Evolutionary conservation across 1,140 invertebrate species (phyloP), one percentile per base, ranked within the genome.

Genomic region (Drosophila parvula): DNA sequence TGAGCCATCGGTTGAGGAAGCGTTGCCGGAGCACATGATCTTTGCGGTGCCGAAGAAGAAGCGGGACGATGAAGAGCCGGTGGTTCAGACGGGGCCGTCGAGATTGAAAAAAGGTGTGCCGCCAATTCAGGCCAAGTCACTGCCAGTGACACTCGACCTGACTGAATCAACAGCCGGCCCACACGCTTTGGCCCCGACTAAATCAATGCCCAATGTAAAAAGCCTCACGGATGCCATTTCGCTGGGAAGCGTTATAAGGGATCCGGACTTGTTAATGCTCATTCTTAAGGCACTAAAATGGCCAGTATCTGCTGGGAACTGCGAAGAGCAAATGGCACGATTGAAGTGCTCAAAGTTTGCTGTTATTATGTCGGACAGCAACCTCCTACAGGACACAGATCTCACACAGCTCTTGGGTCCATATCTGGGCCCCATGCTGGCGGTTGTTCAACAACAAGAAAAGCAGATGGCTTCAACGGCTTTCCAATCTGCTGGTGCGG

Each of bases 211-310:
- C 4, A 78, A n/a, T 60, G 67, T 80, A 3, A 83, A 51, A n/a
- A 75, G 56, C 38, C 67, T 91, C 10, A 78, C 90, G 7, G 90
- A 92, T 30, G 60, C 83, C 5, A 82, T 92, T 60, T 77, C 81
- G 14, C 57, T 92, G 22, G 91, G 91, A 6, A 81, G 80, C 47
- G 89, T 91, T 10, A 91, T 92, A 28, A 74, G 88, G 38, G 91
- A 92, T 79, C 68, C 78, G 3, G 89, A 92, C 62, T 61, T 92
- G n/a, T 53, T 92, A 6, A 92, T 81, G 59, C 74, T 92, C 2
- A 92, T 92, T 56, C 59, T 92, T 4, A 91, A 91, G 41, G 91
- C 91, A 0, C 69, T 92, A 0, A 91, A 92, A 76, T 92, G 91
- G 91, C 85, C 90, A 22, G 74, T 90, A 3, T 83, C 78, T 28